Conservation (phyloP, 2,797 vertebrate genomes). For the Margarornis squamiger region DNA sequence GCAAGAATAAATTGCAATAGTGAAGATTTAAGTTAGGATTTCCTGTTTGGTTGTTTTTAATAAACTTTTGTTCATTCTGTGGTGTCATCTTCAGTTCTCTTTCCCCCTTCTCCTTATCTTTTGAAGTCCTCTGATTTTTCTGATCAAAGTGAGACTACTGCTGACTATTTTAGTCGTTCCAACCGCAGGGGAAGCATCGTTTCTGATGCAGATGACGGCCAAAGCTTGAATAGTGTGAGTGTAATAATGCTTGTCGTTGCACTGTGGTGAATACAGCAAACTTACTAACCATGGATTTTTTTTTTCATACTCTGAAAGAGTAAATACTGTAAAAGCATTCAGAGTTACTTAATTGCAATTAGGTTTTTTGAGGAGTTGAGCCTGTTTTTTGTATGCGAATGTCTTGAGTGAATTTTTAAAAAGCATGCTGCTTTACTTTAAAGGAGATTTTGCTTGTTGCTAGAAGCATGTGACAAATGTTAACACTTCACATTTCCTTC, state of each 20-base stretch:
- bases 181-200: slow-evolving; percentile 91
- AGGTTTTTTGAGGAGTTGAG: background rate
- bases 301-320: background rate
- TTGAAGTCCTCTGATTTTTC: slow-evolving; percentile 88
- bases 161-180: slow-evolving; percentile 95
- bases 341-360: background rate
- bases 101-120: slow-evolving; percentile 44
- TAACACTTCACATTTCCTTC: background rate
- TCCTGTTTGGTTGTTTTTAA: background rate
- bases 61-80: background rate
- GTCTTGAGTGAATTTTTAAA: background rate
- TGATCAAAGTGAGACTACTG: slow-evolving; percentile 88
- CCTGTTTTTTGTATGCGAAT: background rate
- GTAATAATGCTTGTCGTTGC: slow-evolving; percentile 30
- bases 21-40: background rate
- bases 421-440: background rate
- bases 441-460: background rate
- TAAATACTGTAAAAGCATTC: background rate
- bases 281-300: background rate
- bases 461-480: background rate
- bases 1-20: background rate
- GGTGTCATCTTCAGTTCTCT: slow-evolving; percentile 4
- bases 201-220: slow-evolving; percentile 89
- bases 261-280: background rate
- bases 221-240: slow-evolving; percentile 90